Conservation (phyloP, 2,113 vertebrate genomes). For the Misgurnus mizolepis region DNA sequence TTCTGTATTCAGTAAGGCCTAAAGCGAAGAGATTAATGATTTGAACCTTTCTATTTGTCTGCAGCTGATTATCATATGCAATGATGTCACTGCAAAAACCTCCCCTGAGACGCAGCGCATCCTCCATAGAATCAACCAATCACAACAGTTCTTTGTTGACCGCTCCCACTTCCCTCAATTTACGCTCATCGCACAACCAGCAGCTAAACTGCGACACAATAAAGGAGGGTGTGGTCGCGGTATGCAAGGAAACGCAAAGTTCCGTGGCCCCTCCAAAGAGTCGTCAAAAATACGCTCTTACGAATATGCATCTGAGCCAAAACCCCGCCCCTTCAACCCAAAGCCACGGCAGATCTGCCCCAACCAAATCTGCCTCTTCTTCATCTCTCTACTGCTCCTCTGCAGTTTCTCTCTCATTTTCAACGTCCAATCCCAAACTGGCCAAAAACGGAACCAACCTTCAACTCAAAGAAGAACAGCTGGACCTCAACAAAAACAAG, state of each 20-base stretch:
- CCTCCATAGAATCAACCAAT: conserved; percentile 80
- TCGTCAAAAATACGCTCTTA: conserved; percentile 88
- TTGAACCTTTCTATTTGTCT: conserved; percentile 15
- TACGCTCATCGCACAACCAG: conserved; percentile 94
- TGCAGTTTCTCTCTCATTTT: conserved; percentile 61
- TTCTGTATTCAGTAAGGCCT: background rate
- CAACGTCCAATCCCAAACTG: conserved; percentile 89
- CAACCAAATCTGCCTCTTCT: conserved; percentile 76
- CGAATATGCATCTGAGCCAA: conserved; percentile 87
- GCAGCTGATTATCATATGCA: conserved; percentile 63
- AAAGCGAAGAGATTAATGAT: background rate
- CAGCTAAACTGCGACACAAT: conserved; percentile 87
- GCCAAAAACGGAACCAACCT: conserved; percentile 98
- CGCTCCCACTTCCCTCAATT: conserved; percentile 89
- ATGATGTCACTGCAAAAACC: conserved; percentile 90
- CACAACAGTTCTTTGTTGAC: conserved; percentile 74
- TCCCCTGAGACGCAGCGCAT: conserved; percentile 74
- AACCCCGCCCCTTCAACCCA: conserved; percentile 65
- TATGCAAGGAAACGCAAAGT: conserved; percentile 76
- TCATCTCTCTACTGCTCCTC: conserved; percentile 71
- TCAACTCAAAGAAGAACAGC: conserved; percentile 90
- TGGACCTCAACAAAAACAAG: conserved; percentile 86
- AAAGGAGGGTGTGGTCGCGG: conserved; percentile 70
- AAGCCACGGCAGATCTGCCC: conserved; percentile 62
- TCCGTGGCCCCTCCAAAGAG: conserved; percentile 87